Evolutionary conservation across 2,113 vertebrate genomes (phyloP), one percentile per base, ranked within the genome.

Genomic region (Toxotes jaculatrix): DNA sequence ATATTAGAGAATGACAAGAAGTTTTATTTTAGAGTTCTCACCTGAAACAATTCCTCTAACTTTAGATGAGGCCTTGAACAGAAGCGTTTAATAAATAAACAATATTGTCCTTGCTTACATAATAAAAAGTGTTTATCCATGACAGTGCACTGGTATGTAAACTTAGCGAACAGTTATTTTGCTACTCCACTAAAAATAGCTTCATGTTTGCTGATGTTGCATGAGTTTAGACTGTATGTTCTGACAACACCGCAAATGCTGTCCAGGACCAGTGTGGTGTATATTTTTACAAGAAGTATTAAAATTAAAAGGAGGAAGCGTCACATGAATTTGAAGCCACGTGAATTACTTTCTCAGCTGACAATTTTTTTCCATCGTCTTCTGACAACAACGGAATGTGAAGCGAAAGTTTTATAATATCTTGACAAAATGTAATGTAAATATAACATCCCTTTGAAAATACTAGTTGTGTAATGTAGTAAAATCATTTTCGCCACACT

Each of bases 101-200:
- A 76, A 84, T 74, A 78, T 2, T 23, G 16, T 34, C 32, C 34
- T 40, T 6, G 12, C 16, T 16, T 12, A 42, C 4, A 32, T 73
- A 51, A 82, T 31, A 66, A 62, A 55, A 40, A 59, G 8, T 14
- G 74, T 87, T 89, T 79, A 76, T 31, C 40, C 14, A 10, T 4
- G 34, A 51, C 27, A 6, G 13, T 7, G 32, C 38, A 63, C n/a
- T 73, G 68, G 74, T 57, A 68, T 77, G 68, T 85, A 85, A 87
- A 85, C 77, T 53, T n/a, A 32, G 56, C 42, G 11, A 38, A 72
- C 56, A 77, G 42, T 75, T 80, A 62, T 40, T 77, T 72, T 10
- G 6, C 42, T 19, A 7, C 21, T 64, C 32, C 3, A 53, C 70
- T 73, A 8, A 74, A 77, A 87, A 90, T 82, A 87, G 36, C 68